Evolutionary conservation across 2,797 vertebrate genomes (phyloP).

Genomic region (Sternarchorhynchus goeldii): DNA sequence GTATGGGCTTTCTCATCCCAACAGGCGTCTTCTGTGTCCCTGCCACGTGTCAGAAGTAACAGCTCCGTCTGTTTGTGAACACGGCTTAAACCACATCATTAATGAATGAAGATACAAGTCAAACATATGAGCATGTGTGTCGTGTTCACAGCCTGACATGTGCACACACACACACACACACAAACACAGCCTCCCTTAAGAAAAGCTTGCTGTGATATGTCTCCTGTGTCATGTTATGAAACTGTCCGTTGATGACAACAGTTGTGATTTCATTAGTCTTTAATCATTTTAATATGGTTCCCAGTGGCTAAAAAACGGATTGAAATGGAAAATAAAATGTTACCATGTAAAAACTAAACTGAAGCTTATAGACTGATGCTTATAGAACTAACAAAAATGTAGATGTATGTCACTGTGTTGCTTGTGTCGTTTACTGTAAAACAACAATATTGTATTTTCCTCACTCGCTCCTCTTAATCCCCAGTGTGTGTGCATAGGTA

Average conservation of each 20-base stretch:
- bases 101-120: conserved; percentile 27
- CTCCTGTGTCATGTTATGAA: background rate
- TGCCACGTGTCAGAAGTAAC: background rate
- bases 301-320: no score
- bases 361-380: background rate
- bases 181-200: background rate
- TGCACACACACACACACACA: conserved; percentile 2
- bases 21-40: background rate
- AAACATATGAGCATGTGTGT: conserved; percentile 27
- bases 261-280: background rate
- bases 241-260: background rate
- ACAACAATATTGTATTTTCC: background rate
- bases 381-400: background rate
- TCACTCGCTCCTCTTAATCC: background rate
- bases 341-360: no score
- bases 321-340: no score
- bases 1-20: no score
- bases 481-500: background rate
- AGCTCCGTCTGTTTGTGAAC: background rate
- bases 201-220: background rate
- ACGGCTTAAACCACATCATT: background rate
- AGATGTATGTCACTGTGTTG: background rate
- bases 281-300: background rate
- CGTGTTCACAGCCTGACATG: conserved; percentile 17
- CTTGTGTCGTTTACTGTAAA: background rate